Evolutionary conservation across 2,113 vertebrate species (phyloP).

Genomic region (Sterna hirundo): DNA sequence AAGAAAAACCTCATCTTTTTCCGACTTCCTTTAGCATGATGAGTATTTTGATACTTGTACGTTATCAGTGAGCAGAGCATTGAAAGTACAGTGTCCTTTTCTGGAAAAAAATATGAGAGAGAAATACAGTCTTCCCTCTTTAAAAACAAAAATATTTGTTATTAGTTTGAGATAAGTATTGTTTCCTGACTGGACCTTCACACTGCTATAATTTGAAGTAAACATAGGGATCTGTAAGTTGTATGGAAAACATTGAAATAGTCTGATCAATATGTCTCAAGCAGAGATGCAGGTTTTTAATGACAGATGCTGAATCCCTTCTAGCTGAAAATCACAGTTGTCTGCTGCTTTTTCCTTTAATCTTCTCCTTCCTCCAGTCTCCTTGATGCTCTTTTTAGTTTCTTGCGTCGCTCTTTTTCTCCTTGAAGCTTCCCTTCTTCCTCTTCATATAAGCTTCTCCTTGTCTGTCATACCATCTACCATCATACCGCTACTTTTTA

Average conservation of each 20-base stretch:
- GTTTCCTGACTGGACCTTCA: not conserved
- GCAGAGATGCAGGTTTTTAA: conserved; percentile 10
- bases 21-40: not conserved
- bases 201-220: not conserved
- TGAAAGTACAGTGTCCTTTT: not conserved
- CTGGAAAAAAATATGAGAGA: not conserved
- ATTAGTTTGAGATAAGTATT: not conserved
- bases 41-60: not conserved
- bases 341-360: conserved; percentile 27
- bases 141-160: not conserved
- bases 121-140: not conserved
- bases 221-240: not conserved
- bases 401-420: conserved; percentile 3
- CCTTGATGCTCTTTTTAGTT: conserved; percentile 1
- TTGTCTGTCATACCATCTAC: not conserved
- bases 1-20: not conserved
- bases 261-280: conserved; percentile 17
- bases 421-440: conserved; percentile 9
- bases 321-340: conserved; percentile 19
- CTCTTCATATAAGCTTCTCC: not conserved
- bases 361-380: not conserved
- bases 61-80: not conserved
- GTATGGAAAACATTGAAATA: not conserved
- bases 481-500: not conserved
- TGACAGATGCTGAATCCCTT: conserved; percentile 34